phyloP scores from a whole-genome alignment of 2,888 invertebrate species.

The Nudaria mundana region DNA sequence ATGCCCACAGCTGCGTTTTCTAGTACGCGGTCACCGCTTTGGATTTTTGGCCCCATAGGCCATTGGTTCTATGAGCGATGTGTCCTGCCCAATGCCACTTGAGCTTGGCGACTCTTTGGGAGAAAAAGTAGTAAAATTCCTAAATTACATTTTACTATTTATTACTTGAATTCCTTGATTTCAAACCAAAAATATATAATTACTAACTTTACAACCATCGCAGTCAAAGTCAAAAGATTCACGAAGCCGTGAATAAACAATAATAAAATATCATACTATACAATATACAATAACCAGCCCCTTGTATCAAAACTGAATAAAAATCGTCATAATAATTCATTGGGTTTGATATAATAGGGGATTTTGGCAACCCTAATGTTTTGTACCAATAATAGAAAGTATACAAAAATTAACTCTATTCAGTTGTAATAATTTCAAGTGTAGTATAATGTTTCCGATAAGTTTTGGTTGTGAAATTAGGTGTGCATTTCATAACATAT shows the following conservation, averaged over 20 bases:
- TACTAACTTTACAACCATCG: slow-evolving; percentile 9
- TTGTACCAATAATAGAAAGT: not conserved
- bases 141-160: too few species aligned
- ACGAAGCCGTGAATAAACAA: slow-evolving; percentile 22
- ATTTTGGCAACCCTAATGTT: slow-evolving; percentile 1
- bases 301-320: slow-evolving; percentile 23
- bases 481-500: slow-evolving; percentile 40
- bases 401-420: slow-evolving; percentile 8
- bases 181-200: too few species aligned
- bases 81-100: too few species aligned
- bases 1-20: too few species aligned
- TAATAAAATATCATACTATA: slow-evolving; percentile 28
- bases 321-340: slow-evolving; percentile 30
- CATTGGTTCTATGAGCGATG: too few species aligned
- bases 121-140: too few species aligned
- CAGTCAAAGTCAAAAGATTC: slow-evolving; percentile 16
- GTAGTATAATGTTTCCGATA: not conserved
- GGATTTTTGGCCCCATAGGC: too few species aligned
- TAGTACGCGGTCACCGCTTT: too few species aligned
- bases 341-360: slow-evolving; percentile 31
- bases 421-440: not conserved
- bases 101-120: too few species aligned
- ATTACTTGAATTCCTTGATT: too few species aligned
- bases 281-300: slow-evolving; percentile 30
- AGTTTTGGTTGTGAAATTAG: slow-evolving; percentile 3